Percentiles rank a stretch among this genome's conserved stretches.
These are phyloP conservation scores for Sinocyclocheilus anophthalmus DNA, from an alignment of 2,113 vertebrate species.

Conservation along the genomic window DNA sequence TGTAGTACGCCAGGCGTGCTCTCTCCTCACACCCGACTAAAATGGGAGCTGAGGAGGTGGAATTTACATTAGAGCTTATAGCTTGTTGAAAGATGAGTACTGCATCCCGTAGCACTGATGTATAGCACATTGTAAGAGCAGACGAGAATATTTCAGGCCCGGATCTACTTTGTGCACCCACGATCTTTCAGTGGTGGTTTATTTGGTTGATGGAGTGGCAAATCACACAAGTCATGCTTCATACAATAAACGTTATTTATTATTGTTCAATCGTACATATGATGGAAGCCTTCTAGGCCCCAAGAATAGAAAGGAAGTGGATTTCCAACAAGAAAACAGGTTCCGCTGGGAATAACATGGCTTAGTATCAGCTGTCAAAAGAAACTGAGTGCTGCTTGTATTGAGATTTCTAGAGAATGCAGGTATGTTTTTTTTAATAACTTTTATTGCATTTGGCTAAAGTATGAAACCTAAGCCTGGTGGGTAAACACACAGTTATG, in stretches of 20 bases:
- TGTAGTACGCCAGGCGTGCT: constrained; percentile 50
- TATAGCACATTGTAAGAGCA: constrained; percentile 26
- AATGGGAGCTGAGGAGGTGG: constrained; percentile 57
- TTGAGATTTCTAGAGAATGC: constrained; percentile 69
- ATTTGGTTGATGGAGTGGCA: constrained; percentile 29
- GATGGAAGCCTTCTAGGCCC: constrained; percentile 25
- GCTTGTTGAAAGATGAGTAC: constrained; percentile 38
- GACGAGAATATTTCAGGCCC: constrained; percentile 17
- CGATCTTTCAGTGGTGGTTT: constrained; percentile 1
- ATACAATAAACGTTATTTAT: constrained; percentile 28
- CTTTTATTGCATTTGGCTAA: constrained; percentile 79
- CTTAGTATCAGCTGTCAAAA: constrained; percentile 75
- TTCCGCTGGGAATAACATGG: constrained; percentile 73
- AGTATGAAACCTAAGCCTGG: constrained; percentile 72
- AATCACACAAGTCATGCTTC: constrained; percentile 22
- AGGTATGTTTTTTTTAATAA: constrained; percentile 80
- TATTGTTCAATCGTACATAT: constrained; percentile 32
- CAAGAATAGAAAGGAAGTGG: constrained; percentile 37
- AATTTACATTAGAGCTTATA: constrained; percentile 39
- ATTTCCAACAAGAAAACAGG: constrained; percentile 63
- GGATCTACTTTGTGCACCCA: neutral
- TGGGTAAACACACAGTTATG: constrained; percentile 79
- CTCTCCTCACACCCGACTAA: constrained; percentile 53
- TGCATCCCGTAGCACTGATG: constrained; percentile 18
- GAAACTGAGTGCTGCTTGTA: constrained; percentile 66